A percentile compares a stretch with the other conserved stretches of the same genome.
phyloP scores from a whole-genome alignment of 2,797 vertebrate species.

The Danionella dracula region DNA sequence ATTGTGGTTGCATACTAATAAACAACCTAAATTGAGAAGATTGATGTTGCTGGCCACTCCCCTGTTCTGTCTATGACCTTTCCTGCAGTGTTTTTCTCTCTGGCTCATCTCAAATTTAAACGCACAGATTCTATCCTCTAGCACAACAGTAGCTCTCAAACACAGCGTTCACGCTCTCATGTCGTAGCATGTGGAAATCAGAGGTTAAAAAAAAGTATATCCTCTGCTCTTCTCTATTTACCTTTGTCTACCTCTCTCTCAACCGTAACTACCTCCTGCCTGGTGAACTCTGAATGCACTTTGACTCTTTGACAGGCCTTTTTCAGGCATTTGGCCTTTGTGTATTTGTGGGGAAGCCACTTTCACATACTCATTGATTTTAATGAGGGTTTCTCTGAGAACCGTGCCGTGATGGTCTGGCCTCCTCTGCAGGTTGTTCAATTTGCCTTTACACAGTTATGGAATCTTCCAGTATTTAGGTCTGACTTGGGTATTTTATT shows the following conservation, averaged over 20 bases:
- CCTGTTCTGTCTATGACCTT: conserved; percentile 44
- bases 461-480: conserved; percentile 43
- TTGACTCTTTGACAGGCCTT: conserved; percentile 61
- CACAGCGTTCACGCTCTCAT: conserved; percentile 5
- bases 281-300: conserved; percentile 68
- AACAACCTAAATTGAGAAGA: conserved; percentile 45
- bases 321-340: conserved; percentile 54
- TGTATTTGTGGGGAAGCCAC: conserved; percentile 32
- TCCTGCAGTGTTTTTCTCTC: conserved; percentile 33
- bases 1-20: conserved; percentile 47
- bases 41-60: conserved; percentile 47
- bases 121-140: conserved; percentile 21
- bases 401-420: conserved; percentile 53
- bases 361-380: conserved; percentile 47
- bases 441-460: conserved; percentile 46
- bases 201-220: conserved; percentile 49
- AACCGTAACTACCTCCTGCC: conserved; percentile 46
- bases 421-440: conserved; percentile 46
- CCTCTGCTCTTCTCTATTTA: conserved; percentile 53
- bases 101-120: conserved; percentile 34
- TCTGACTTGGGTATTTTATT: conserved; percentile 46
- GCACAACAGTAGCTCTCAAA: conserved; percentile 12
- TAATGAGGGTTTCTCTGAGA: conserved; percentile 43
- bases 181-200: conserved; percentile 23
- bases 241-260: conserved; percentile 56